Percentiles rank a stretch among this genome's conserved stretches.
Conservation (phyloP, 2,888 invertebrate species). For the Galerucella calmariensis region DNA sequence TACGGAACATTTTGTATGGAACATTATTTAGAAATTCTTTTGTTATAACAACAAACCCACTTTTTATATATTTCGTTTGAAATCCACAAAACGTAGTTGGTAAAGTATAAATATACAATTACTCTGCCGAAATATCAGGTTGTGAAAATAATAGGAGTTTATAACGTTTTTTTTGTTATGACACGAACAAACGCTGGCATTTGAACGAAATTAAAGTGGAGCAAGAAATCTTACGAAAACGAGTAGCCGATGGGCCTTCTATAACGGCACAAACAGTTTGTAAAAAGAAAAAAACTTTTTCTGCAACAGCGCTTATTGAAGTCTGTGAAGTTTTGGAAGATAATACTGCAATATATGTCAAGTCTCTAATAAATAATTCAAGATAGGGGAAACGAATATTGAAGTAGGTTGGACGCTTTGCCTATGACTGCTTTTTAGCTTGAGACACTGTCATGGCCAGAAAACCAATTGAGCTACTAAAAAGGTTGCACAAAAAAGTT, state of each 20-base stretch:
- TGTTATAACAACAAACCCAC: constrained; percentile 1
- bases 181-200: not conserved
- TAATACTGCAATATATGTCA: too few species aligned
- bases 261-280: not conserved
- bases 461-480: too few species aligned
- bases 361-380: too few species aligned
- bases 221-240: constrained; percentile 1
- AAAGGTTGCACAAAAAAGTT: too few species aligned
- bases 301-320: too few species aligned
- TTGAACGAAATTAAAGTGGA: not conserved
- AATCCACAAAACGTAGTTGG: not conserved
- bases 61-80: constrained; percentile 7
- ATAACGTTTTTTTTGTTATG: not conserved
- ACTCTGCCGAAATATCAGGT: not conserved
- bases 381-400: too few species aligned
- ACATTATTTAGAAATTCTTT: constrained; percentile 4
- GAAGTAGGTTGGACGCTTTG: too few species aligned
- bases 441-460: too few species aligned
- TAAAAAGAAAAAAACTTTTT: constrained; percentile 16
- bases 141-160: not conserved
- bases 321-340: too few species aligned
- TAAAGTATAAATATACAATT: not conserved
- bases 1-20: not conserved
- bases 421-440: too few species aligned
- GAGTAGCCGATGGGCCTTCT: not conserved